phyloP scores from a whole-genome alignment of 2,888 invertebrate species.

The Drosophila aldrichi region DNA sequence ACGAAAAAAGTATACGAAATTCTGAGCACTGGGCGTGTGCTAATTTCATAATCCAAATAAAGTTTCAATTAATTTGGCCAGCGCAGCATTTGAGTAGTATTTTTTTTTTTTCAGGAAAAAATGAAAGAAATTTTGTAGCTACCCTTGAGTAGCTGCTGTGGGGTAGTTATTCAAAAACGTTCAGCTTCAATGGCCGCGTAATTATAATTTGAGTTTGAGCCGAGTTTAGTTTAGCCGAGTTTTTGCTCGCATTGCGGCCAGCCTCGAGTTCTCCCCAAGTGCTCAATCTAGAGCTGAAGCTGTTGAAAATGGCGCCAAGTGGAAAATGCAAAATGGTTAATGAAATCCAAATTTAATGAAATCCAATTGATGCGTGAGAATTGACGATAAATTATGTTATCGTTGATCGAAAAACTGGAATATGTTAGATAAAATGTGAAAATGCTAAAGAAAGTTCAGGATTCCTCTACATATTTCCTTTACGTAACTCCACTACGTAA shows the following conservation, averaged over 20 bases:
- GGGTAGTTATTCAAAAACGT: constrained; percentile 45
- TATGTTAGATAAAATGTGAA: no score
- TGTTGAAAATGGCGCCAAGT: constrained; percentile 24
- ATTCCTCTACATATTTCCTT: no score
- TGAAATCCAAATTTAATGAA: constrained; percentile 2
- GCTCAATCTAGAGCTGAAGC: constrained; percentile 12
- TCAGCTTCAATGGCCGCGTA: constrained; percentile 57
- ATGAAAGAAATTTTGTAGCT: constrained; percentile 48
- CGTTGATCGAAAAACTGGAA: no score
- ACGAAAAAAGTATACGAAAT: constrained; percentile 22
- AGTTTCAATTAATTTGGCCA: constrained; percentile 77
- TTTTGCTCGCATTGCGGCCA: constrained; percentile 11
- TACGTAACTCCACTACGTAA: no score
- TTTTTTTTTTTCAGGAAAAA: not conserved
- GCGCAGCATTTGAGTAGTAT: constrained; percentile 46
- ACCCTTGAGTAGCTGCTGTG: constrained; percentile 30
- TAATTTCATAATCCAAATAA: constrained; percentile 81
- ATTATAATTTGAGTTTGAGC: constrained; percentile 52
- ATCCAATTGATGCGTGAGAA: no score
- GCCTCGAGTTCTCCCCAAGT: constrained; percentile 11
- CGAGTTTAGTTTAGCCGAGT: constrained; percentile 25
- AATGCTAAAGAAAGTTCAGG: no score
- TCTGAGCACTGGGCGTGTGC: constrained; percentile 64
- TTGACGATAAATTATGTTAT: no score
- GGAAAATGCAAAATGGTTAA: constrained; percentile 17